phyloP scores from a whole-genome alignment of 2,888 invertebrate genomes.

The Drosophila macrospina region DNA sequence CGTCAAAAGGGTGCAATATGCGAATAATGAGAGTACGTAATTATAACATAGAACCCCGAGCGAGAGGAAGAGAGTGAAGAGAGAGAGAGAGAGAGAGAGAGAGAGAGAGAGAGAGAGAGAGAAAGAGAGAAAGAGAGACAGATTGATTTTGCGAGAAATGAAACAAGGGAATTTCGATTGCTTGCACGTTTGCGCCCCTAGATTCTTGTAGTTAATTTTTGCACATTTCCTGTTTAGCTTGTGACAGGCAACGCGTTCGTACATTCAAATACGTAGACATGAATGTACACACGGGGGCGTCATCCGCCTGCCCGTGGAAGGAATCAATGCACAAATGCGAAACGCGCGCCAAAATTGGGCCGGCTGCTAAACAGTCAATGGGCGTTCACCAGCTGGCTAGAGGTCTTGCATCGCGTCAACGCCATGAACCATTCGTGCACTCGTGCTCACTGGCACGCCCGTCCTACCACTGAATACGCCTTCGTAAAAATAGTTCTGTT shows the following conservation, averaged over 20 bases:
- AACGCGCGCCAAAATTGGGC: slow-evolving; percentile 73
- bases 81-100: neutral
- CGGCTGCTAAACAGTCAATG: slow-evolving; percentile 65
- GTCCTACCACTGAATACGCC: neutral
- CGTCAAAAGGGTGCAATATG: slow-evolving; percentile 66
- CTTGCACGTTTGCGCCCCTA: slow-evolving; percentile 30
- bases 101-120: slow-evolving; percentile 3
- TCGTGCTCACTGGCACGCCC: slow-evolving; percentile 64
- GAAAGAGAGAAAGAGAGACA: neutral
- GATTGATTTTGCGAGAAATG: neutral
- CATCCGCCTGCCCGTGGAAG: slow-evolving; percentile 76
- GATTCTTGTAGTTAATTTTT: slow-evolving; percentile 56
- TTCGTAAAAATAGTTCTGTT: neutral
- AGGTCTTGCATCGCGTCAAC: slow-evolving; percentile 61
- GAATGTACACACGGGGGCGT: slow-evolving; percentile 54
- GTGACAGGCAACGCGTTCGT: slow-evolving; percentile 75
- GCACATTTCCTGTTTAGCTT: slow-evolving; percentile 80
- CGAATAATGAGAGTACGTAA: slow-evolving; percentile 45
- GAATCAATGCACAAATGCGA: slow-evolving; percentile 72
- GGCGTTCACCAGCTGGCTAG: slow-evolving; percentile 70
- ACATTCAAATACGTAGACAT: slow-evolving; percentile 15
- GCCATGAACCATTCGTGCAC: slow-evolving; percentile 31
- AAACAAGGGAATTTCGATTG: slow-evolving; percentile 30
- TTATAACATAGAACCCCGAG: slow-evolving; percentile 40
- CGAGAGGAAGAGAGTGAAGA: too few relatives aligned